These are phyloP conservation scores for Leptodactylus fallax DNA, from an alignment of 2,797 vertebrate genomes.

Conservation along the genomic window DNA sequence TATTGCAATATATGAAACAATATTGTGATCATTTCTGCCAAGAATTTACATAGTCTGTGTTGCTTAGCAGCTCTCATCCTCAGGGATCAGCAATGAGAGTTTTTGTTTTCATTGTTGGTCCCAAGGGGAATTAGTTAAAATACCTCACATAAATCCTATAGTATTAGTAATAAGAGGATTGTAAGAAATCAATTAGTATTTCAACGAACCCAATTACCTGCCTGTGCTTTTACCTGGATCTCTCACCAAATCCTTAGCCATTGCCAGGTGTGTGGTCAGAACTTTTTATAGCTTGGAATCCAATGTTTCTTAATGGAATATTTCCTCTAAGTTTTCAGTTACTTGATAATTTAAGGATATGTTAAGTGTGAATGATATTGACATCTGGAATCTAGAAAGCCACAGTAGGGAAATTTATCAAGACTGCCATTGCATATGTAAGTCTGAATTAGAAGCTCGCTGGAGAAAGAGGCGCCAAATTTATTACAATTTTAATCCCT, in stretches of 20 bases:
- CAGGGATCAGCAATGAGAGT: constrained; percentile 39
- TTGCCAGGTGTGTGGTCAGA: constrained; percentile 34
- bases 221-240: constrained; percentile 30
- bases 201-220: constrained; percentile 26
- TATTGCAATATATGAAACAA: neutral
- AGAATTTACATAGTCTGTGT: neutral
- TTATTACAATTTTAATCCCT: too few species aligned
- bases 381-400: neutral
- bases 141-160: constrained; percentile 39
- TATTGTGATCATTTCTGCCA: neutral
- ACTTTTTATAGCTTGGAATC: neutral
- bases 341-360: neutral
- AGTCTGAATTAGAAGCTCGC: too few species aligned
- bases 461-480: too few species aligned
- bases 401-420: too few species aligned
- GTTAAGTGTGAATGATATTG: neutral
- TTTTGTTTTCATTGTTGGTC: constrained; percentile 49
- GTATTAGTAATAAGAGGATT: constrained; percentile 59
- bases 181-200: constrained; percentile 51
- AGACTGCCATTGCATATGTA: too few species aligned
- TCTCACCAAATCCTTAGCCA: constrained; percentile 43
- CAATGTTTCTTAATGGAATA: neutral
- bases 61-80: constrained; percentile 31
- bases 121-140: constrained; percentile 47
- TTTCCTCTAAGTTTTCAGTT: neutral